Percentiles rank a stretch among this genome's conserved stretches.
Conservation (phyloP, 2,888 invertebrate species). For the Altica lythri region DNA sequence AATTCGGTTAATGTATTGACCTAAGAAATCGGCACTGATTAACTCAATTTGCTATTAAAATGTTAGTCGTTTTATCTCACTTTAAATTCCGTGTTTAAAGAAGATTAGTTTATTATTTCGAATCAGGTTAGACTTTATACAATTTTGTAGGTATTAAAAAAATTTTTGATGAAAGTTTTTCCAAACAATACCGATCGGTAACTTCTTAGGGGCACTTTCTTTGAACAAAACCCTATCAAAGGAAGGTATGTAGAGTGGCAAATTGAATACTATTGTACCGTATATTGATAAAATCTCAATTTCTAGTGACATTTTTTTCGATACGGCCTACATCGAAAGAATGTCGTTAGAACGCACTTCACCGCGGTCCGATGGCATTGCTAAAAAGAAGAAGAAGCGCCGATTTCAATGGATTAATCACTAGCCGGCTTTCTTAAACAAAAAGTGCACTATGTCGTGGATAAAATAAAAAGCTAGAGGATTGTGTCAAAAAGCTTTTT, state of each 20-base stretch:
- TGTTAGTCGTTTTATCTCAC: too few relatives aligned
- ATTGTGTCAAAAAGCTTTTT: slow-evolving; percentile 60
- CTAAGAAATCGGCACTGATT: too few relatives aligned
- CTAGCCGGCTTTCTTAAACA: slow-evolving; percentile 48
- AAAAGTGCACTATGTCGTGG: slow-evolving; percentile 47
- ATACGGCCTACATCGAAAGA: slow-evolving; percentile 33
- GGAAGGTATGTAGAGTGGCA: slow-evolving; percentile 28
- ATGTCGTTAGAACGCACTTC: slow-evolving; percentile 43
- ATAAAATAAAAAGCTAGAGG: slow-evolving; percentile 47
- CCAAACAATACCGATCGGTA: too few relatives aligned
- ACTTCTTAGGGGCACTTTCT: slow-evolving; percentile 10
- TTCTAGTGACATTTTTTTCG: slow-evolving; percentile 19
- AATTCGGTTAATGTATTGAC: too few relatives aligned
- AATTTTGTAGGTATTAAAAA: too few relatives aligned
- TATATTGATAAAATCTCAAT: slow-evolving; percentile 28
- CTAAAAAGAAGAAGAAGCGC: slow-evolving; percentile 39
- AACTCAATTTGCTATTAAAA: too few relatives aligned
- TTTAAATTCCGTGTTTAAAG: too few relatives aligned
- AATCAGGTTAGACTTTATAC: too few relatives aligned
- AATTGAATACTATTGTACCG: slow-evolving; percentile 25
- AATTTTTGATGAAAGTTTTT: too few relatives aligned
- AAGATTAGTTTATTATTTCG: too few relatives aligned
- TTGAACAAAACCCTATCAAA: slow-evolving; percentile 1
- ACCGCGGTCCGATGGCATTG: slow-evolving; percentile 44
- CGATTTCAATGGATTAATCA: slow-evolving; percentile 50